Conservation (phyloP, 2,888 invertebrate genomes). For the Ectemnius cavifrons region DNA sequence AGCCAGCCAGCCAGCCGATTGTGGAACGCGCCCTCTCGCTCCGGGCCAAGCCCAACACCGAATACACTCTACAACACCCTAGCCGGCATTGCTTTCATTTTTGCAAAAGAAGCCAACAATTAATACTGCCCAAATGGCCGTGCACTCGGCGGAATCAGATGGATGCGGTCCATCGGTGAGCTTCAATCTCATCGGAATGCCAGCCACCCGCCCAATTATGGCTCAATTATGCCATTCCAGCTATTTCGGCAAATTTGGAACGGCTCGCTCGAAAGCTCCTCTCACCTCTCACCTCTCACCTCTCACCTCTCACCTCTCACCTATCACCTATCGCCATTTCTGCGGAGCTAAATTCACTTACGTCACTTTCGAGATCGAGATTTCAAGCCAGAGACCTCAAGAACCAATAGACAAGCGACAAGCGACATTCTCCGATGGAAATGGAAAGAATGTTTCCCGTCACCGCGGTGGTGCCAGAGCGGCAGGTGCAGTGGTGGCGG, state of each 20-base stretch:
- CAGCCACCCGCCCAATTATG: not conserved
- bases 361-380: no score
- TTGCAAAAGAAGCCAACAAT: not conserved
- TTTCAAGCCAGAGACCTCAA: no score
- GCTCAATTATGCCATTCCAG: not conserved
- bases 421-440: no score
- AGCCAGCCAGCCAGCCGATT: slow-evolving; percentile 33
- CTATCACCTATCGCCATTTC: no score
- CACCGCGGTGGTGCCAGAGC: no score
- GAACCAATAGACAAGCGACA: no score
- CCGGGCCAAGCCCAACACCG: slow-evolving; percentile 10
- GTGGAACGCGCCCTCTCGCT: slow-evolving; percentile 29
- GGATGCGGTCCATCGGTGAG: not conserved
- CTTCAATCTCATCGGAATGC: not conserved
- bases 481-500: no score
- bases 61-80: not conserved
- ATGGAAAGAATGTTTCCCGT: no score
- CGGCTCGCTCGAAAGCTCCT: not conserved
- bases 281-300: no score
- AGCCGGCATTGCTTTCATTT: not conserved
- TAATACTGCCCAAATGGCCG: not conserved
- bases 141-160: not conserved
- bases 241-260: not conserved
- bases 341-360: no score
- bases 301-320: no score